phyloP scores from a whole-genome alignment of 2,888 invertebrate species.

The Eremobia ochroleuca region DNA sequence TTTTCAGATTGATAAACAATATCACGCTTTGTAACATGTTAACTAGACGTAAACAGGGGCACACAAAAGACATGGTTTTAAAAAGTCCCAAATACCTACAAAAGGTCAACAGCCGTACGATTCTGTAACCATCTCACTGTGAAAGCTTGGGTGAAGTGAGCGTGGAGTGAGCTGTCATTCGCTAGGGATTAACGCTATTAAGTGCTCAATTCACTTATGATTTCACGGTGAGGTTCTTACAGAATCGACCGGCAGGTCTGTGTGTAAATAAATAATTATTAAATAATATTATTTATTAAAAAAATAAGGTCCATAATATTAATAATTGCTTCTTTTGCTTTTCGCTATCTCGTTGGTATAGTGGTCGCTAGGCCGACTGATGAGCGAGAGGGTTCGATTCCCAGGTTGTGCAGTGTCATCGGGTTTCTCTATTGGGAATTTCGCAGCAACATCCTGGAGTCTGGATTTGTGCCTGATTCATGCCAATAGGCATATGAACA shows the following conservation, averaged over 20 bases:
- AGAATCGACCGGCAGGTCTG: no score
- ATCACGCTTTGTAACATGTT: neutral
- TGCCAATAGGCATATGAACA: no score
- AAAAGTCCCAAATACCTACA: neutral
- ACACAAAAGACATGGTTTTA: neutral
- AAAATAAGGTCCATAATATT: neutral
- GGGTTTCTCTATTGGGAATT: neutral
- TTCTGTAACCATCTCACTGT: no score
- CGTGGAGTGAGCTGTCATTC: no score
- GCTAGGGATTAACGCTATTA: no score
- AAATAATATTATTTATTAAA: no score
- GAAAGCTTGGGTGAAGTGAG: no score
- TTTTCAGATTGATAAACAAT: neutral
- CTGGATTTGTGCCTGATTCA: neutral
- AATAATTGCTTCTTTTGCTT: neutral
- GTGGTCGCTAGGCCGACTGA: neutral
- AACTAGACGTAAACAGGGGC: neutral
- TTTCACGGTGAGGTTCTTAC: no score
- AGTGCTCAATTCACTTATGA: no score
- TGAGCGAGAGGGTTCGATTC: neutral
- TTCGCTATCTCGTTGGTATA: neutral
- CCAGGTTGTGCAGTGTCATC: neutral
- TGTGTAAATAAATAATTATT: no score
- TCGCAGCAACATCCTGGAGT: neutral
- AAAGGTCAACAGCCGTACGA: no score